phyloP scores from a whole-genome alignment of 1,140 invertebrate genomes.

The Micrasema longulum region DNA sequence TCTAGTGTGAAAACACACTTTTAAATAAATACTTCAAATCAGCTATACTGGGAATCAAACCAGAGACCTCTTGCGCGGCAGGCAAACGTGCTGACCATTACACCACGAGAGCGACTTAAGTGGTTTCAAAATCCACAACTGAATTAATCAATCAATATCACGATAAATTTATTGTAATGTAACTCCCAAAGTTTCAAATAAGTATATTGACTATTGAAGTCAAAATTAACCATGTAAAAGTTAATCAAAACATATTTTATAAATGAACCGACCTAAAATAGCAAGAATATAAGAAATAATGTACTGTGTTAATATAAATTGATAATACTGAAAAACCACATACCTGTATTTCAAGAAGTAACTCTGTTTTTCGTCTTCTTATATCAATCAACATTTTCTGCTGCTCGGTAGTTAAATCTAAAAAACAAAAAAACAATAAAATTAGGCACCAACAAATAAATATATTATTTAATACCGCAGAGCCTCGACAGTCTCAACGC shows the following conservation, averaged over 20 bases:
- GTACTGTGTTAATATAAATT: background rate
- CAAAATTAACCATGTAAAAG: background rate
- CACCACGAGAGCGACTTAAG: too few relatives aligned
- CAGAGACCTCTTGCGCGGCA: too few relatives aligned
- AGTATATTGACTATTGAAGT: background rate
- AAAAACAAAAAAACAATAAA: constrained; percentile 60
- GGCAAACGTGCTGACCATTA: too few relatives aligned
- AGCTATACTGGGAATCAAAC: too few relatives aligned
- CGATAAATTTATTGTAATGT: too few relatives aligned
- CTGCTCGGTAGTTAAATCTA: constrained; percentile 92
- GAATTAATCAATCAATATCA: too few relatives aligned
- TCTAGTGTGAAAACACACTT: too few relatives aligned
- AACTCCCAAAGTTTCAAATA: too few relatives aligned
- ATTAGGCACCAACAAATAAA: constrained; percentile 5
- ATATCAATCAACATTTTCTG: constrained; percentile 91
- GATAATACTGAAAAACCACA: constrained; percentile 50
- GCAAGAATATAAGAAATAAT: background rate
- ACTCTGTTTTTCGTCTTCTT: constrained; percentile 87
- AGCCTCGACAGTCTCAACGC: background rate
- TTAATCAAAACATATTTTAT: background rate
- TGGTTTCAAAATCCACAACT: too few relatives aligned
- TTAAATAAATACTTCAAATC: too few relatives aligned
- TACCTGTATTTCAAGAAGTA: constrained; percentile 94
- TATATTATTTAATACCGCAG: background rate
- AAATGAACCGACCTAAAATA: background rate